Percentiles rank a stretch among this genome's conserved stretches.
phyloP scores from a whole-genome alignment of 2,888 invertebrate genomes.

The Villa cingulata region DNA sequence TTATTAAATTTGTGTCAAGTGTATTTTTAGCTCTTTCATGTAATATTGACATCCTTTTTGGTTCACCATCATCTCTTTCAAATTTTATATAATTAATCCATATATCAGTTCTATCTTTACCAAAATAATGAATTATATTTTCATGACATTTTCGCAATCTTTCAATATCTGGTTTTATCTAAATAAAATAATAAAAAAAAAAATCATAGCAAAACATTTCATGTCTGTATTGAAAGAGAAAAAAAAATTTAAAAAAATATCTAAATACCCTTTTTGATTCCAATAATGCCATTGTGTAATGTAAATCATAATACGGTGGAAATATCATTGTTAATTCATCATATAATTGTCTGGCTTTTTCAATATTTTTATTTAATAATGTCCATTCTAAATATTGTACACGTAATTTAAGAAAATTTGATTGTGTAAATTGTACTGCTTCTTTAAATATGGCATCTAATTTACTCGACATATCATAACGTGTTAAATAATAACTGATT shows the following conservation, averaged over 20 bases:
- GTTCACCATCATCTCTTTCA: slow-evolving; percentile 49
- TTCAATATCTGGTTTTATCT: slow-evolving; percentile 34
- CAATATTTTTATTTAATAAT: slow-evolving; percentile 33
- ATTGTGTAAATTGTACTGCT: slow-evolving; percentile 20
- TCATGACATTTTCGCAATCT: slow-evolving; percentile 47
- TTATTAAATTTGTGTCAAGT: slow-evolving; percentile 29
- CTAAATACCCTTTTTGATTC: slow-evolving; percentile 31
- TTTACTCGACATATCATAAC: slow-evolving; percentile 19
- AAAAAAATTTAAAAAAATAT: neutral
- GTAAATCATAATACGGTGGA: slow-evolving; percentile 47
- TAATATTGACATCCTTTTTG: slow-evolving; percentile 41
- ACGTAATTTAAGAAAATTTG: slow-evolving; percentile 24
- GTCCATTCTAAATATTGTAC: slow-evolving; percentile 24
- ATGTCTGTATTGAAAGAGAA: slow-evolving; percentile 30
- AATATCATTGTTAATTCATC: slow-evolving; percentile 43
- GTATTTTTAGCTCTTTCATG: slow-evolving; percentile 49
- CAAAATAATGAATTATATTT: slow-evolving; percentile 51
- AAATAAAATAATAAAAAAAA: slow-evolving; percentile 7
- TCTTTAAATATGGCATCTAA: slow-evolving; percentile 23
- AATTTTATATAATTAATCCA: slow-evolving; percentile 64
- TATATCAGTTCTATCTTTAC: slow-evolving; percentile 46
- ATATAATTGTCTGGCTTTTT: slow-evolving; percentile 48
- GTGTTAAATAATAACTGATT: slow-evolving; percentile 25
- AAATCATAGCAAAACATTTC: slow-evolving; percentile 23
- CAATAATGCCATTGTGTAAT: slow-evolving; percentile 44